A percentile compares a stretch with the other conserved stretches of the same genome.
Evolutionary conservation across 2,888 invertebrate genomes (phyloP).

Genomic region (Ochropleura plecta): DNA sequence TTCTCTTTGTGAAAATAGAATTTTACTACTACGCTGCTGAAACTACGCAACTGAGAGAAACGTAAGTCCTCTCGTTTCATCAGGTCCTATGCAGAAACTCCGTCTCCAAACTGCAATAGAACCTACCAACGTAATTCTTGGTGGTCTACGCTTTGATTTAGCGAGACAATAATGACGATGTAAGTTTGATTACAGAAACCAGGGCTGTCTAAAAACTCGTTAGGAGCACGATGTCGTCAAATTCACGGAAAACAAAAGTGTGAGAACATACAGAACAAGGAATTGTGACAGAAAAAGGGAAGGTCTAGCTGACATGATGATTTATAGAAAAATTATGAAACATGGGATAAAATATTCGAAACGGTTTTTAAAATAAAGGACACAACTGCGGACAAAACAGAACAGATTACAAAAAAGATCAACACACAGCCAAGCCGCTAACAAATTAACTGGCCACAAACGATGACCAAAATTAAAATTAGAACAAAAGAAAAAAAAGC

Average conservation of each 20-base stretch:
- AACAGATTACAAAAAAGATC: not conserved
- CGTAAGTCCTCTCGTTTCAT: not conserved
- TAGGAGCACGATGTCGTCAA: not conserved
- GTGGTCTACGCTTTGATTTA: not conserved
- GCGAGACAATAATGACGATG: too few species aligned
- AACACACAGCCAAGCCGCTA: conserved; percentile 18
- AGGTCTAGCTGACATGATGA: not conserved
- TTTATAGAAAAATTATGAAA: not conserved
- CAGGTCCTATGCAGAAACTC: not conserved
- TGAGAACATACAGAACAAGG: not conserved
- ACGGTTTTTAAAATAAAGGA: not conserved
- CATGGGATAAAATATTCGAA: not conserved
- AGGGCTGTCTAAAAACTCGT: not conserved
- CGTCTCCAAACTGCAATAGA: not conserved
- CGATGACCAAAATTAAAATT: conserved; percentile 50
- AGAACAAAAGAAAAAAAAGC: conserved; percentile 50
- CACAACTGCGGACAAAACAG: not conserved
- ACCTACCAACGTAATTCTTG: not conserved
- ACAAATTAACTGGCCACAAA: conserved; percentile 57
- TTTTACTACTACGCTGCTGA: not conserved
- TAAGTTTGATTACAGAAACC: not conserved
- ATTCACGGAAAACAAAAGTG: not conserved
- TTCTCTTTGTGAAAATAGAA: not conserved
- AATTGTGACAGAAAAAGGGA: not conserved
- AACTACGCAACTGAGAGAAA: not conserved